phyloP scores from a whole-genome alignment of 1,140 invertebrate genomes.

The Bicyclus anynana region DNA sequence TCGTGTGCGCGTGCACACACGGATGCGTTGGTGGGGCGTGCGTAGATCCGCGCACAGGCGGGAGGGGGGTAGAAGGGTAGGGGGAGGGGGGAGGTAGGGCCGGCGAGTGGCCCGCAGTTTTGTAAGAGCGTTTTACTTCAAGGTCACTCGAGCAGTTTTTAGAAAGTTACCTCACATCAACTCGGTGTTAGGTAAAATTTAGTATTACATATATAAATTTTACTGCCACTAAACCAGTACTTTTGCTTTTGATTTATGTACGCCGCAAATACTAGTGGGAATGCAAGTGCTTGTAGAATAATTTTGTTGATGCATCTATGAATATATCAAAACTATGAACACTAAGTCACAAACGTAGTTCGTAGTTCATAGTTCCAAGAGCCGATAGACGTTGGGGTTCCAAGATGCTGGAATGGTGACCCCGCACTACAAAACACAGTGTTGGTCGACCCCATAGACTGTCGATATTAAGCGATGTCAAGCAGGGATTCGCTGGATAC shows the following conservation, averaged over 20 bases:
- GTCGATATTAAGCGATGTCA: no score
- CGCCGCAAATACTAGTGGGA: neutral
- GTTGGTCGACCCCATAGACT: no score
- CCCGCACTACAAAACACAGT: no score
- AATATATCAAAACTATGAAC: no score
- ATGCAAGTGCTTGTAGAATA: neutral
- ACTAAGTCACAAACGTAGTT: no score
- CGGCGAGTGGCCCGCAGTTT: conserved; percentile 71
- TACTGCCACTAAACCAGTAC: neutral
- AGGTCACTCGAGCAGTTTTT: conserved; percentile 77
- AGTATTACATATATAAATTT: conserved; percentile 11
- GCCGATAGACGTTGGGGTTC: no score
- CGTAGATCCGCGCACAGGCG: conserved; percentile 59
- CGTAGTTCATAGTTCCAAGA: no score
- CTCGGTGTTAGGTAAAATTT: conserved; percentile 32
- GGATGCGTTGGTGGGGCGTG: conserved; percentile 45
- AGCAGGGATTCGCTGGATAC: no score
- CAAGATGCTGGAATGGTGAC: no score
- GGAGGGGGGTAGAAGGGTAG: no score
- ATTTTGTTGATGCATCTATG: neutral
- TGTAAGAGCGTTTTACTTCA: conserved; percentile 77
- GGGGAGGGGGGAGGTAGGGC: conserved; percentile 56
- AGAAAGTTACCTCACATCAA: conserved; percentile 72
- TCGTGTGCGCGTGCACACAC: conserved; percentile 50
- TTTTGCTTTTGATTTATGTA: neutral